These are phyloP conservation scores for Erebia aethiops DNA, from an alignment of 2,888 invertebrate species.

Conservation along the genomic window DNA sequence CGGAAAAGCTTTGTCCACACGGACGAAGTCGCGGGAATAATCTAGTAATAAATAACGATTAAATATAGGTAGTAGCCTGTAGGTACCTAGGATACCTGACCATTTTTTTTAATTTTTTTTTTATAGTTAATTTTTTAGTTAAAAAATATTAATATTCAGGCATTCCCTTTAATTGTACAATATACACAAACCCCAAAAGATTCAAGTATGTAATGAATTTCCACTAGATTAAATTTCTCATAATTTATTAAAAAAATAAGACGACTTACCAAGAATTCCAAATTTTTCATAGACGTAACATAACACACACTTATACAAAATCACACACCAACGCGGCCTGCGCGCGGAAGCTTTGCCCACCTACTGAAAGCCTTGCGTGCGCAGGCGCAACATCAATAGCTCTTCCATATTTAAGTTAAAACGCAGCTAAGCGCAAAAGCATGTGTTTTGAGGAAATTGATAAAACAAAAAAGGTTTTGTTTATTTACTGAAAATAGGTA, in stretches of 20 bases:
- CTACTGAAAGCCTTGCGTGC: constrained; percentile 29
- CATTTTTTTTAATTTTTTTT: too few relatives aligned
- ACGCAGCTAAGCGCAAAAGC: background rate
- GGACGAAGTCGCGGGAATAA: too few relatives aligned
- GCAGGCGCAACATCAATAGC: constrained; percentile 28
- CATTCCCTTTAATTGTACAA: too few relatives aligned
- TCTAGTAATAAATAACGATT: too few relatives aligned
- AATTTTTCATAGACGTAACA: constrained; percentile 19
- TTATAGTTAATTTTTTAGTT: too few relatives aligned
- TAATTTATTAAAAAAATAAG: background rate
- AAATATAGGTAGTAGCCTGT: too few relatives aligned
- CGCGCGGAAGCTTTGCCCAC: constrained; percentile 32
- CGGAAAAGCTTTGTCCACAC: too few relatives aligned
- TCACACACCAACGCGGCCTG: constrained; percentile 29
- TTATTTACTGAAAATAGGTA: too few relatives aligned
- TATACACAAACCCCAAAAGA: too few relatives aligned
- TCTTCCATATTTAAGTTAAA: background rate
- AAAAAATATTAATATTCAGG: too few relatives aligned
- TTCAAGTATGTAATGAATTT: background rate
- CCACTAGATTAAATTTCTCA: background rate
- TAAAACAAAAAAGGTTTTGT: background rate
- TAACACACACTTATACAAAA: constrained; percentile 31
- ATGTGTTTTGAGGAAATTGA: background rate
- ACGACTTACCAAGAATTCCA: constrained; percentile 24
- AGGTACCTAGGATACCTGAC: too few relatives aligned